Evolutionary conservation across 2,888 invertebrate species (phyloP).

Genomic region (Phortica magna): DNA sequence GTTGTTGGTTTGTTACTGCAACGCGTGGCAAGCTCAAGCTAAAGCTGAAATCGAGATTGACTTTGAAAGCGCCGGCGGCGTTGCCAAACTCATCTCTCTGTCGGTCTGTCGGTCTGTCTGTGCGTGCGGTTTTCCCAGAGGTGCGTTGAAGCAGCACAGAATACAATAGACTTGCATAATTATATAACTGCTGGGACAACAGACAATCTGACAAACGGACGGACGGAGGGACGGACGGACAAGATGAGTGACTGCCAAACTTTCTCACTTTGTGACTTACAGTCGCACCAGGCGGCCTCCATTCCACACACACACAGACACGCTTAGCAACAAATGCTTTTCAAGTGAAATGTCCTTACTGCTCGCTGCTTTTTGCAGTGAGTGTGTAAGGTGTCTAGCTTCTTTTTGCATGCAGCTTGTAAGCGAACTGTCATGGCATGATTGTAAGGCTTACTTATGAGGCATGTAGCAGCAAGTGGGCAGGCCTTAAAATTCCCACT

Average conservation of each 20-base stretch:
- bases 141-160: background rate
- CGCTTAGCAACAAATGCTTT: no score
- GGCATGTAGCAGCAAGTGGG: no score
- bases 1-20: no score
- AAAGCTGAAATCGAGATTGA: background rate
- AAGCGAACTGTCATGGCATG: no score
- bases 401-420: no score
- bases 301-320: no score
- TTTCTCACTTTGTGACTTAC: background rate
- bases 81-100: background rate
- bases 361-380: no score
- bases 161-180: background rate
- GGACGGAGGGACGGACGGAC: background rate
- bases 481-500: no score
- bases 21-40: no score
- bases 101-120: background rate
- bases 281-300: background rate
- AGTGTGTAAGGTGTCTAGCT: no score
- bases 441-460: no score
- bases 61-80: background rate
- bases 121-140: background rate
- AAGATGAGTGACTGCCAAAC: background rate
- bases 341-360: no score
- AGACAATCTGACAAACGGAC: background rate
- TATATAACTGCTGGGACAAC: background rate